Evolutionary conservation across 2,888 invertebrate species (phyloP).

Genomic region (Camptogramma bilineatum): DNA sequence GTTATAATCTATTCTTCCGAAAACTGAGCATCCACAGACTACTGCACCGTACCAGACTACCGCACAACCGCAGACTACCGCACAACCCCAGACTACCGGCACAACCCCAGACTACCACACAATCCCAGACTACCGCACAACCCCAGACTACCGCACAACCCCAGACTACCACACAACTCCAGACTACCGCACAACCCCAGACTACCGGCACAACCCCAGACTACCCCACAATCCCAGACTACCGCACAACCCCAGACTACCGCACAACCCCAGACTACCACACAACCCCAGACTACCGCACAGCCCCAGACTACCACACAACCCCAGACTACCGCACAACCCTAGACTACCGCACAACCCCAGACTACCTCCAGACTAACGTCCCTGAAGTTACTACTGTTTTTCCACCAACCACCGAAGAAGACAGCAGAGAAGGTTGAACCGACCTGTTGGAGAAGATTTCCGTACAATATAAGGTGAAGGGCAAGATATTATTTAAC

Average conservation of each 20-base stretch:
- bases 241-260: constrained; percentile 32
- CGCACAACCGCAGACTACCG: too few species aligned
- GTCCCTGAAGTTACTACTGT: neutral
- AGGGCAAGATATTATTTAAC: constrained; percentile 67
- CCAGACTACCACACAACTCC: constrained; percentile 32
- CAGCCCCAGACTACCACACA: neutral
- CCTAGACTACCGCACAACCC: too few species aligned
- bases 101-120: too few species aligned
- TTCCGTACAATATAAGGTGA: constrained; percentile 73
- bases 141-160: too few species aligned
- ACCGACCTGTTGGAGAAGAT: constrained; percentile 67
- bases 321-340: constrained; percentile 39
- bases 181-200: constrained; percentile 25
- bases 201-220: constrained; percentile 5
- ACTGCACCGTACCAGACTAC: too few species aligned
- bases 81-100: too few species aligned
- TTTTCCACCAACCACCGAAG: constrained; percentile 15
- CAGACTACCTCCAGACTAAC: too few species aligned
- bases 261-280: constrained; percentile 6
- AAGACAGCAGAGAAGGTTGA: constrained; percentile 54
- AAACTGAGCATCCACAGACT: too few species aligned
- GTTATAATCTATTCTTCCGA: constrained; percentile 26
- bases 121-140: too few species aligned
- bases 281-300: constrained; percentile 30
- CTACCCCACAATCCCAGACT: neutral